Conservation (phyloP, 2,113 vertebrate species). For the Lycaon pictus region DNA sequence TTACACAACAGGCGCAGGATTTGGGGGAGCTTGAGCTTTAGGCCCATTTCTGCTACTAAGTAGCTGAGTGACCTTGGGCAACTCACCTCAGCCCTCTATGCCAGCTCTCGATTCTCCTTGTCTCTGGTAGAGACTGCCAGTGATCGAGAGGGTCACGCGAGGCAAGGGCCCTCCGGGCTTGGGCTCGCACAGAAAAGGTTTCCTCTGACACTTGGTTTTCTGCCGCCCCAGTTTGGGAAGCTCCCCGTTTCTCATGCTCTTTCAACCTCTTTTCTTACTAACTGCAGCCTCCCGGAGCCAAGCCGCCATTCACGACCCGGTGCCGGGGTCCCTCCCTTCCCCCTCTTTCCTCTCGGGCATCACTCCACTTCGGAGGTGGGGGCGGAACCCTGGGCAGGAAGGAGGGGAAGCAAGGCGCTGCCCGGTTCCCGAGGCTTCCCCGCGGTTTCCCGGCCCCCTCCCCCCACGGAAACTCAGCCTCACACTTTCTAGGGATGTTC, state of each 20-base stretch:
- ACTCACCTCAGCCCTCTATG: slow-evolving; percentile 11
- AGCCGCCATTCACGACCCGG: background rate
- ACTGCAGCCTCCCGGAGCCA: slow-evolving; percentile 43
- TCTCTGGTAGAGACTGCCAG: background rate
- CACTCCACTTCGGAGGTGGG: slow-evolving; percentile 49
- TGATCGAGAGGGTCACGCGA: slow-evolving; percentile 33
- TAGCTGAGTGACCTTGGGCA: slow-evolving; percentile 64
- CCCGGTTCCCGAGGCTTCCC: slow-evolving; percentile 12
- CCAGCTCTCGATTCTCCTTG: background rate
- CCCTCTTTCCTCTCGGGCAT: background rate
- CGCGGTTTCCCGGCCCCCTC: slow-evolving; percentile 47
- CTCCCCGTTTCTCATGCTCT: background rate
- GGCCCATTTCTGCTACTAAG: background rate
- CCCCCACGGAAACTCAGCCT: slow-evolving; percentile 74
- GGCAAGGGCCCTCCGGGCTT: slow-evolving; percentile 38
- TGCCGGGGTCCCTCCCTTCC: background rate
- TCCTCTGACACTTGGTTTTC: slow-evolving; percentile 48
- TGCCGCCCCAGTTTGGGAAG: background rate
- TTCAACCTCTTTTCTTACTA: slow-evolving; percentile 44
- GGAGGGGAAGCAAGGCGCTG: background rate
- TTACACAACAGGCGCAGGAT: background rate
- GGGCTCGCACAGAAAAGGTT: background rate
- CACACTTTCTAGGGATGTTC: slow-evolving; percentile 83
- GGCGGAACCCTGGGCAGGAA: slow-evolving; percentile 3
- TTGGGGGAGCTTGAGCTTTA: background rate